Conservation (phyloP, 2,888 invertebrate genomes). For the Lepidonotus clava region DNA sequence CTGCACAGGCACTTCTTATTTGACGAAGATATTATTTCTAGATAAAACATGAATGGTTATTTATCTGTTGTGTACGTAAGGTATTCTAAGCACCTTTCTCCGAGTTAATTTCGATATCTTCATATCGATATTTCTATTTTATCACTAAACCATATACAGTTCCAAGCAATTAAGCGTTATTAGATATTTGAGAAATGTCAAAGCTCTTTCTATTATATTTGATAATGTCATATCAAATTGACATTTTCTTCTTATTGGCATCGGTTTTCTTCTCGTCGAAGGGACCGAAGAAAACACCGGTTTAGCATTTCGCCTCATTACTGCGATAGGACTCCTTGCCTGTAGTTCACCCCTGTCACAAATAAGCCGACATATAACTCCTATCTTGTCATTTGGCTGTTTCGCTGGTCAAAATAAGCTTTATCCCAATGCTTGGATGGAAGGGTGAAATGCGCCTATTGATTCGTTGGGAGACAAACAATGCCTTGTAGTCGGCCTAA, state of each 20-base stretch:
- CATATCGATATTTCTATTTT: too few relatives aligned
- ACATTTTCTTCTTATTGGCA: neutral
- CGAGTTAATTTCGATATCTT: too few relatives aligned
- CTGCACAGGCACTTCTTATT: too few relatives aligned
- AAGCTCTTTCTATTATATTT: neutral
- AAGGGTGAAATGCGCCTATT: neutral
- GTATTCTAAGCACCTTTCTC: too few relatives aligned
- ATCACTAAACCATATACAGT: neutral
- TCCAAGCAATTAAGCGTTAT: neutral
- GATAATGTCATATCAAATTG: conserved; percentile 23
- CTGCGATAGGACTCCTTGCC: neutral
- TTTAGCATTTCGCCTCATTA: neutral
- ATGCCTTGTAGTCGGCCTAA: neutral
- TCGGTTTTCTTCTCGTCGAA: neutral
- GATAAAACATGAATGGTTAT: too few relatives aligned
- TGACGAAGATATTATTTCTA: too few relatives aligned
- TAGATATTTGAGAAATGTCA: neutral
- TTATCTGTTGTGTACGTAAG: too few relatives aligned
- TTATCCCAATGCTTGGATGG: neutral
- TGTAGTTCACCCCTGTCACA: neutral
- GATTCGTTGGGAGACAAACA: neutral
- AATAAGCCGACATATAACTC: neutral
- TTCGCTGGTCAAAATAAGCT: neutral
- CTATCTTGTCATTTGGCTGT: neutral
- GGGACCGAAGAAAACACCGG: neutral